A percentile compares a stretch with the other conserved stretches of the same genome.
These are phyloP conservation scores for Laspeyria flexula DNA, from an alignment of 2,888 invertebrate species.

Conservation along the genomic window DNA sequence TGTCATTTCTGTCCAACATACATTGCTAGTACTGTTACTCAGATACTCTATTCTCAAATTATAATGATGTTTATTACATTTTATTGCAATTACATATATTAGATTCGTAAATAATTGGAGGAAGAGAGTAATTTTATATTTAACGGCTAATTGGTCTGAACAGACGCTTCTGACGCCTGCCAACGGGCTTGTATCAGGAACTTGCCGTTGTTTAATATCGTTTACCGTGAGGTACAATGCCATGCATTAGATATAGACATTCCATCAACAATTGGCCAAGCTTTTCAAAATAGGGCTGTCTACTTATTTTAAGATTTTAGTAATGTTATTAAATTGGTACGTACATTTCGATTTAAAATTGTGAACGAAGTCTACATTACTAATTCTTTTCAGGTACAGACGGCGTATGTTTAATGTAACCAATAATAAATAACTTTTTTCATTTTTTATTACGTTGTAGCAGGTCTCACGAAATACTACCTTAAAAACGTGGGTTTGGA, in stretches of 20 bases:
- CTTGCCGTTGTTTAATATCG: conserved; percentile 22
- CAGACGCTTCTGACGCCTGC: conserved; percentile 13
- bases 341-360: not conserved
- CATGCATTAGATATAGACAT: conserved; percentile 51
- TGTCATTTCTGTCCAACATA: no score
- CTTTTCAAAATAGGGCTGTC: conserved; percentile 30
- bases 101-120: conserved; percentile 34
- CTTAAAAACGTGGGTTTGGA: no score
- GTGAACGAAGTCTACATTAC: no score
- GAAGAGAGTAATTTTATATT: conserved; percentile 40
- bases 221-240: conserved; percentile 49
- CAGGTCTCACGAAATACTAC: no score
- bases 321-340: not conserved
- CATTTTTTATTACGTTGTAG: no score
- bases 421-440: no score
- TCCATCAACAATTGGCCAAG: conserved; percentile 60
- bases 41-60: conserved; percentile 2
- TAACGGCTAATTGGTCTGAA: conserved; percentile 15
- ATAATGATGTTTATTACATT: conserved; percentile 30
- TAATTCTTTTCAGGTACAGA: no score
- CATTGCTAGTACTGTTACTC: no score
- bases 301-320: no score
- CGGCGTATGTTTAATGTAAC: no score
- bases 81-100: conserved; percentile 32
- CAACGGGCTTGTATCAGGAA: not conserved